Conservation (phyloP, 1,140 invertebrate species). For the Chrysomallon squamiferum region DNA sequence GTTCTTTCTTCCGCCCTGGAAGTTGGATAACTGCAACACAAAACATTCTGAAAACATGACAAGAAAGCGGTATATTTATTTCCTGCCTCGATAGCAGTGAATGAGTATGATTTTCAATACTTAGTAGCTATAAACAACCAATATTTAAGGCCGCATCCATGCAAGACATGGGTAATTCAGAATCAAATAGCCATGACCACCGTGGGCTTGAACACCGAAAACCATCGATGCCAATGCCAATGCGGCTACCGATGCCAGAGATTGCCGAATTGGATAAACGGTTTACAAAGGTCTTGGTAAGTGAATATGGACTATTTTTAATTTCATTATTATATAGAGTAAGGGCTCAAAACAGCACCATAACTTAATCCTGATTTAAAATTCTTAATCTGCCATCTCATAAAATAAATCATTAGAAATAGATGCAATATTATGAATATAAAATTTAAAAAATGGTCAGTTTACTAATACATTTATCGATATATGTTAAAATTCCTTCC, state of each 20-base stretch:
- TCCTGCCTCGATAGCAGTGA: constrained; percentile 22
- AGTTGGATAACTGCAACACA: constrained; percentile 10
- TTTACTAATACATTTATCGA: too few species aligned
- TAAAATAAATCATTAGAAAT: too few species aligned
- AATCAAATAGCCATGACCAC: constrained; percentile 41
- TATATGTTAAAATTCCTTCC: too few species aligned
- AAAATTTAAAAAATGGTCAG: too few species aligned
- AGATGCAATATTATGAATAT: too few species aligned
- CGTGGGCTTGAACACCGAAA: constrained; percentile 42
- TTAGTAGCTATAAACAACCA: constrained; percentile 2
- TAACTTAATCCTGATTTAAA: too few species aligned
- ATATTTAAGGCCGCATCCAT: constrained; percentile 18
- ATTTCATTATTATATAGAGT: not conserved
- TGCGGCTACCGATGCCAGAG: constrained; percentile 81
- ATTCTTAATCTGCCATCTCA: too few species aligned
- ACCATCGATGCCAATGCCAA: constrained; percentile 54
- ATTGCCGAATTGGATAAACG: constrained; percentile 84
- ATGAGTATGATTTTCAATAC: not conserved
- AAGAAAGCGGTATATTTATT: constrained; percentile 17
- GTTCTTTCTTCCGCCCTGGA: constrained; percentile 26
- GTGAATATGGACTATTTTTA: constrained; percentile 60
- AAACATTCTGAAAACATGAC: constrained; percentile 21
- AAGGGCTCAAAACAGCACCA: too few species aligned
- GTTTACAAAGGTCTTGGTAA: constrained; percentile 94
- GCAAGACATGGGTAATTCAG: constrained; percentile 49